A percentile compares a stretch with the other conserved stretches of the same genome.
Conservation (phyloP, 2,888 invertebrate species). For the Itoplectis maculator region DNA sequence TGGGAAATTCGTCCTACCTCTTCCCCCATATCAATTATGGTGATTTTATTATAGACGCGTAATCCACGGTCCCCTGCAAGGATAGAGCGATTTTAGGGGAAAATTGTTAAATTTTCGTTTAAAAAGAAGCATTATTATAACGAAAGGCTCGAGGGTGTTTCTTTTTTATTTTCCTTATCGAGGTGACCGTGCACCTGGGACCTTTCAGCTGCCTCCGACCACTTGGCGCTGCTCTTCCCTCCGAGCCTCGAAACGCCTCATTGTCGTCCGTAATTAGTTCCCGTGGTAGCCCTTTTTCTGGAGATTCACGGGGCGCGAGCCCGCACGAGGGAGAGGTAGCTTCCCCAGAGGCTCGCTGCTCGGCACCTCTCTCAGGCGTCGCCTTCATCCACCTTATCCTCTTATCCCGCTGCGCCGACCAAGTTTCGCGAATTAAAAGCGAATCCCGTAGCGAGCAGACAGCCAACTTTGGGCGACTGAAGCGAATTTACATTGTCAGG, state of each 20-base stretch:
- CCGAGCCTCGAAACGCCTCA: conserved; percentile 55
- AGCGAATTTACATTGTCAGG: conserved; percentile 33
- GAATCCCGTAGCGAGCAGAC: conserved; percentile 2
- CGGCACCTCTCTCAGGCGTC: conserved; percentile 8
- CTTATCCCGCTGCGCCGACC: conserved; percentile 48
- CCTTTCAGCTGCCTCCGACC: conserved; percentile 12
- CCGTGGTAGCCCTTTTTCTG: conserved; percentile 59
- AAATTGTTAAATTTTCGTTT: background rate
- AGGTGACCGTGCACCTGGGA: conserved; percentile 43
- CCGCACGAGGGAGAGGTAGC: background rate
- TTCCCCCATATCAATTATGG: conserved; percentile 28
- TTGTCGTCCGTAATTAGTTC: conserved; percentile 65
- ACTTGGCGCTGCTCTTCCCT: conserved; percentile 20
- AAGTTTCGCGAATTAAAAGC: conserved; percentile 63
- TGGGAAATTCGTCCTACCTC: background rate
- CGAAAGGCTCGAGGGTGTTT: background rate
- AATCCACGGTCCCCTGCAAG: background rate
- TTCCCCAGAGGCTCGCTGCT: conserved; percentile 35
- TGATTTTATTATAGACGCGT: conserved; percentile 36
- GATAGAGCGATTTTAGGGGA: background rate
- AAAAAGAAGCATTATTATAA: conserved; percentile 13
- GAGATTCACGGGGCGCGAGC: conserved; percentile 19
- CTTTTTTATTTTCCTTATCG: conserved; percentile 44
- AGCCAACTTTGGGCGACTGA: conserved; percentile 51
- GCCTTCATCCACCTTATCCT: conserved; percentile 35